Percentiles rank a stretch among this genome's conserved stretches.
These are phyloP conservation scores for Platycheirus rosarum DNA, from an alignment of 2,888 invertebrate genomes.

Conservation along the genomic window DNA sequence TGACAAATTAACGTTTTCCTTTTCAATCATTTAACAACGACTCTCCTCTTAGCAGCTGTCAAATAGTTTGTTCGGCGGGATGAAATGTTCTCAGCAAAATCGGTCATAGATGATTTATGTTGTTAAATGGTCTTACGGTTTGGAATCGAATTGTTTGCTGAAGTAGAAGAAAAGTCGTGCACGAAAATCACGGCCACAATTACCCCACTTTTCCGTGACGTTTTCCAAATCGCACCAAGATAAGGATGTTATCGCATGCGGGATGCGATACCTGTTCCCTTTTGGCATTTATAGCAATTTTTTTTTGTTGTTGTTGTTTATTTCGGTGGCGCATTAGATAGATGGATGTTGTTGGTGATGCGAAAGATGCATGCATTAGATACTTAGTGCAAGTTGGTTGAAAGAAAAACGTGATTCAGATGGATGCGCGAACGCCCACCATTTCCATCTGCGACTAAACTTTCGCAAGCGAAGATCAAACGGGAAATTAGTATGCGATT, in stretches of 20 bases:
- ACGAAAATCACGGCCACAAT: constrained; percentile 65
- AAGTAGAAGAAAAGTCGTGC: constrained; percentile 48
- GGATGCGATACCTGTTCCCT: constrained; percentile 59
- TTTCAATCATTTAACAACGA: constrained; percentile 34
- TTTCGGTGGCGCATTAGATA: constrained; percentile 68
- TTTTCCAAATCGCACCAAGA: constrained; percentile 52
- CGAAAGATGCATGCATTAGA: constrained; percentile 62
- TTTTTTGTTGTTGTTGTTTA: constrained; percentile 15
- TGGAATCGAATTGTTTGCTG: neutral
- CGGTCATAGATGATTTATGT: constrained; percentile 56
- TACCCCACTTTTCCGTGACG: constrained; percentile 67
- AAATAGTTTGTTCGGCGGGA: neutral
- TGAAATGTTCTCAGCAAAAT: constrained; percentile 25
- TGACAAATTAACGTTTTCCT: constrained; percentile 69
- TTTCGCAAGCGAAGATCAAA: constrained; percentile 54
- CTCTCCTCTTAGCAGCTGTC: constrained; percentile 12
- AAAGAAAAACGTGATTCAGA: constrained; percentile 64
- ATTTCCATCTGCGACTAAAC: constrained; percentile 24
- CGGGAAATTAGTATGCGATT: constrained; percentile 64
- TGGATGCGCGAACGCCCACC: constrained; percentile 64
- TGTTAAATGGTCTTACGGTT: constrained; percentile 32
- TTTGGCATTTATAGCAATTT: constrained; percentile 43
- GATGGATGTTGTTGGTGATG: constrained; percentile 43
- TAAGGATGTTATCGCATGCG: constrained; percentile 66
- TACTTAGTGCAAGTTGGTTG: constrained; percentile 46